Evolutionary conservation across 2,113 vertebrate species (phyloP).

Genomic region (Mobula hypostoma): DNA sequence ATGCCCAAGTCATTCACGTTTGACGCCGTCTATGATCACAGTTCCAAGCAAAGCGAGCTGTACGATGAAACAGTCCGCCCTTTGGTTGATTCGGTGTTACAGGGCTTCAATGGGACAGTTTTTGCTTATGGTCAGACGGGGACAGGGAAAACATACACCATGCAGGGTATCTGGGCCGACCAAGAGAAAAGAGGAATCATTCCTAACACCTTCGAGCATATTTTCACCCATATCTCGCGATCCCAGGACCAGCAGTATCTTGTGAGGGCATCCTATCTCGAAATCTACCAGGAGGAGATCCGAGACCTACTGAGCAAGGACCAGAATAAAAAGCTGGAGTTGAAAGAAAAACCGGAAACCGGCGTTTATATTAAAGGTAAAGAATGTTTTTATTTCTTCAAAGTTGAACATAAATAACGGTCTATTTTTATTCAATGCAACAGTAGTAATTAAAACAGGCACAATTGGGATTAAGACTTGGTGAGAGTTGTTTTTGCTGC

Average conservation of each 20-base stretch:
- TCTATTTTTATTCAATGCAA: neutral
- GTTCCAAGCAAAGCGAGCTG: conserved; percentile 75
- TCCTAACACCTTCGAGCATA: conserved; percentile 84
- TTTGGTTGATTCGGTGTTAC: conserved; percentile 79
- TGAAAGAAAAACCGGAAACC: conserved; percentile 80
- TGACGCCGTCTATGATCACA: conserved; percentile 81
- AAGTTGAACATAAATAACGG: neutral
- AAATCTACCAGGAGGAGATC: conserved; percentile 97
- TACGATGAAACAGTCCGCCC: conserved; percentile 87
- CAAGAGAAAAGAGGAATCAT: conserved; percentile 76
- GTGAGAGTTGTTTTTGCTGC: neutral
- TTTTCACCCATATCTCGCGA: conserved; percentile 91
- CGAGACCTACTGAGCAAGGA: conserved; percentile 86
- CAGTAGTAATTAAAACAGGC: neutral
- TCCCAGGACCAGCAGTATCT: conserved; percentile 92
- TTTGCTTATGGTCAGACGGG: conserved; percentile 91
- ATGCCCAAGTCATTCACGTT: conserved; percentile 87
- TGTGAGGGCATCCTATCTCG: conserved; percentile 91
- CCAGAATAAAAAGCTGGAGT: conserved; percentile 78
- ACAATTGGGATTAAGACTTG: neutral
- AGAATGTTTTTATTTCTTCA: neutral
- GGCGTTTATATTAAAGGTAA: conserved; percentile 78
- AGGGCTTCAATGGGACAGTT: conserved; percentile 87
- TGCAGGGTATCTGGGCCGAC: conserved; percentile 78
- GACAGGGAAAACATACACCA: conserved; percentile 92